Conservation (phyloP, 92 coral and sea anemone genomes). For the Porites rus region DNA sequence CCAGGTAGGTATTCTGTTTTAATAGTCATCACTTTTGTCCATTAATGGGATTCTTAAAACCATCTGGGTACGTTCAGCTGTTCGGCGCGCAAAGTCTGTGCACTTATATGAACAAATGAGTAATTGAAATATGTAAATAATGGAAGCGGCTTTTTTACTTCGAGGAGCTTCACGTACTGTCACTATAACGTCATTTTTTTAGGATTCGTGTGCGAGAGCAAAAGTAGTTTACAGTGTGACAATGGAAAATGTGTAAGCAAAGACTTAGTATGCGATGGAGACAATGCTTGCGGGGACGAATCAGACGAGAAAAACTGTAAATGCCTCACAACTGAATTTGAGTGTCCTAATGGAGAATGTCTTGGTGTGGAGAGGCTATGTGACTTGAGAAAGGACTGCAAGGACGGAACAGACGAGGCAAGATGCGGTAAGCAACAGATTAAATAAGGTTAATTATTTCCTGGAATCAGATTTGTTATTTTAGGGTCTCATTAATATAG, state of each 20-base stretch:
- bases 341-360: slow-evolving; percentile 73
- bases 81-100: too few relatives aligned
- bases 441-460: too few relatives aligned
- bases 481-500: not conserved
- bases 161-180: too few relatives aligned
- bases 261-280: slow-evolving; percentile 85
- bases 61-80: too few relatives aligned
- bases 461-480: not conserved
- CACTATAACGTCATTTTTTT: too few relatives aligned
- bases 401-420: slow-evolving; percentile 51
- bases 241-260: slow-evolving; percentile 85
- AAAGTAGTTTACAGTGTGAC: slow-evolving; percentile 72
- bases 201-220: slow-evolving; percentile 65
- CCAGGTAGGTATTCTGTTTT: slow-evolving; percentile 54
- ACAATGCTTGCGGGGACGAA: slow-evolving; percentile 73
- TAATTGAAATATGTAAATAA: too few relatives aligned
- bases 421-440: slow-evolving; percentile 55
- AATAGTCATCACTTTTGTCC: too few relatives aligned
- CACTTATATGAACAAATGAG: too few relatives aligned
- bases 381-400: slow-evolving; percentile 49
- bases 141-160: too few relatives aligned
- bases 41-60: too few relatives aligned
- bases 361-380: slow-evolving; percentile 48
- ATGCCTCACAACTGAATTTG: slow-evolving; percentile 63
- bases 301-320: slow-evolving; percentile 78